Conservation (phyloP, 2,797 vertebrate species). For the Typhlichthys eigenmanni region DNA sequence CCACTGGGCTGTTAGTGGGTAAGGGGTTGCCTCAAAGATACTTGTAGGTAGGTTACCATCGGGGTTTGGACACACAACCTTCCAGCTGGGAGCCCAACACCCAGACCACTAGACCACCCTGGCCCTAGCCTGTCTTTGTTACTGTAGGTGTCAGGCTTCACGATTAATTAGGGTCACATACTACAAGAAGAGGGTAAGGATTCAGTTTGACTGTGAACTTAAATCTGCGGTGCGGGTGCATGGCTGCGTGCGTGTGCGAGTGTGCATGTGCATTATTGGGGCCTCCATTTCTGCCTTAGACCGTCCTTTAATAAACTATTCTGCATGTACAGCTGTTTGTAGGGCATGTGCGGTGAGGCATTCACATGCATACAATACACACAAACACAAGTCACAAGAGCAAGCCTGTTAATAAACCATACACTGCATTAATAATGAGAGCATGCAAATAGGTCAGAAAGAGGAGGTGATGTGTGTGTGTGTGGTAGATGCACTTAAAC, state of each 20-base stretch:
- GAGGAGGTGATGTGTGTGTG: not conserved
- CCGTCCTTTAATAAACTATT: slow-evolving; percentile 33
- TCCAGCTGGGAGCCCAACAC: too few relatives aligned
- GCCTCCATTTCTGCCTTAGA: slow-evolving; percentile 11
- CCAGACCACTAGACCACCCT: too few relatives aligned
- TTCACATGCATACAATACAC: not conserved
- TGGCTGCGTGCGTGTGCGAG: slow-evolving; percentile 1
- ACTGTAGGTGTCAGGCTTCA: slow-evolving; percentile 4
- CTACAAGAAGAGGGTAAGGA: slow-evolving; percentile 32
- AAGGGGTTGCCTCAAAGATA: too few relatives aligned
- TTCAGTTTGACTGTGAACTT: slow-evolving; percentile 34
- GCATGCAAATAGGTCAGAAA: slow-evolving; percentile 1
- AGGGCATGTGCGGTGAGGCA: too few relatives aligned
- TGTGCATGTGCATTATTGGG: not conserved
- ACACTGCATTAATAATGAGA: slow-evolving; percentile 16
- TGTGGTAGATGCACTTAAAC: not conserved
- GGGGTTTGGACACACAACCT: too few relatives aligned
- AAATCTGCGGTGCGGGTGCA: slow-evolving; percentile 12
- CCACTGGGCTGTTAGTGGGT: too few relatives aligned
- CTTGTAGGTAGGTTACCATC: too few relatives aligned
- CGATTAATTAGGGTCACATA: slow-evolving; percentile 43
- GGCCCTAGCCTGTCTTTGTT: not conserved
- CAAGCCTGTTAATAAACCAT: slow-evolving; percentile 1
- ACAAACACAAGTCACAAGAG: not conserved
- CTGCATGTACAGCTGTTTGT: not conserved